Evolutionary conservation across 2,113 vertebrate genomes (phyloP), one percentile per base, ranked within the genome.

Genomic region (Lamprotornis superbus): DNA sequence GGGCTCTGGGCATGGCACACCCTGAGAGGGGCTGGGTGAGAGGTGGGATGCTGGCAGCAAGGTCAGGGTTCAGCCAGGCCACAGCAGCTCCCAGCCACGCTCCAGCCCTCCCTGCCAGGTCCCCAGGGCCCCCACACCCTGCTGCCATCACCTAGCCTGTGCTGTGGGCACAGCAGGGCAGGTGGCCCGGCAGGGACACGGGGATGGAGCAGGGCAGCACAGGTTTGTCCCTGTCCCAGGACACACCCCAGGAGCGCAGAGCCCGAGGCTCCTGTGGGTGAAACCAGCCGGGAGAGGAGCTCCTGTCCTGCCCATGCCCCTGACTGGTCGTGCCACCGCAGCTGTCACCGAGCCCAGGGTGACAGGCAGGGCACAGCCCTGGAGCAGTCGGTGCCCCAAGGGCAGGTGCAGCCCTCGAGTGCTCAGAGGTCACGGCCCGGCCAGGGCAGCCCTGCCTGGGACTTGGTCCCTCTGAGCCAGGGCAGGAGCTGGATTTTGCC

Each of bases 241-340:
- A 44, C 44, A 65, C 0, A 0, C 87, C 57, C 1, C 1, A 24
- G 78, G 30, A 50, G 2, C 0, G 4, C 3, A 7, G 74, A 70
- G 65, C 71, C 79, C 0, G 6, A 46, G 84, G 89, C 73, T 64
- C 2, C 1, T 23, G 59, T 4, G 61, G 64, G 30, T 5, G 46
- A 75, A 95, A 78, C 22, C 30, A 4, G 56, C 23, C 2, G 0
- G 46, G 65, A 81, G 10, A 85, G 87, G 47, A 17, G 87, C 33
- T 83, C 76, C 47, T 56, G 52, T 33, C 57, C 89, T 50, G 52
- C 69, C 52, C 78, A 61, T 12, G 2, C 5, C 64, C 42, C 24
- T 2, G 5, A 9, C 42, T 2, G 0, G 67, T n/a, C 0, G 1
- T 52, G 64, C 35, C 75, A 55, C 31, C 4, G 0, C 37, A 13